phyloP scores from a whole-genome alignment of 2,888 invertebrate genomes.

The Scelioninae gen. 1 region DNA sequence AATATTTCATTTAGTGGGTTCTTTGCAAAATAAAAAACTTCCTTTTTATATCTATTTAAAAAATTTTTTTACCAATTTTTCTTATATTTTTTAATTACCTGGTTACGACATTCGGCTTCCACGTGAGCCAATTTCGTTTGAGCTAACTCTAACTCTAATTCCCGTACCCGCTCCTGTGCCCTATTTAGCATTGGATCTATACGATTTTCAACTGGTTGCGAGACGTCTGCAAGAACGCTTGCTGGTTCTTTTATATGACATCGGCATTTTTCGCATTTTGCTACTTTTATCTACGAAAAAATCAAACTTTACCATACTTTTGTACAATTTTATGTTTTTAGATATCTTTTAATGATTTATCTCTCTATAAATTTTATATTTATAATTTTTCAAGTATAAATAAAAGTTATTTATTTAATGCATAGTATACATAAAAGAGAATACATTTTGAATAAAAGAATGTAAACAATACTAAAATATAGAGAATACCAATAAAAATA shows the following conservation, averaged over 20 bases:
- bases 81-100: constrained; percentile 85
- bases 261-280: constrained; percentile 86
- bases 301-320: constrained; percentile 3
- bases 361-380: background rate
- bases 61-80: too few species aligned
- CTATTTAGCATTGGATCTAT: constrained; percentile 82
- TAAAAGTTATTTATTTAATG: background rate
- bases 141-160: constrained; percentile 97
- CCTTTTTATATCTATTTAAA: too few species aligned
- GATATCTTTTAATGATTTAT: too few species aligned
- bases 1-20: too few species aligned
- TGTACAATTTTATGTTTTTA: too few species aligned
- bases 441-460: too few species aligned
- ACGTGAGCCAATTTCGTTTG: constrained; percentile 98
- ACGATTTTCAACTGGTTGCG: constrained; percentile 79
- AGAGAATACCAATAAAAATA: too few species aligned
- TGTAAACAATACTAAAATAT: too few species aligned
- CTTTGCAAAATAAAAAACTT: too few species aligned
- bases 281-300: constrained; percentile 85
- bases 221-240: constrained; percentile 75
- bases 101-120: constrained; percentile 97
- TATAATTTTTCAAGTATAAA: background rate
- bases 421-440: too few species aligned
- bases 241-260: constrained; percentile 76
- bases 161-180: constrained; percentile 90